Conservation (phyloP, 2,113 vertebrate species). For the Pleuronectes platessa region DNA sequence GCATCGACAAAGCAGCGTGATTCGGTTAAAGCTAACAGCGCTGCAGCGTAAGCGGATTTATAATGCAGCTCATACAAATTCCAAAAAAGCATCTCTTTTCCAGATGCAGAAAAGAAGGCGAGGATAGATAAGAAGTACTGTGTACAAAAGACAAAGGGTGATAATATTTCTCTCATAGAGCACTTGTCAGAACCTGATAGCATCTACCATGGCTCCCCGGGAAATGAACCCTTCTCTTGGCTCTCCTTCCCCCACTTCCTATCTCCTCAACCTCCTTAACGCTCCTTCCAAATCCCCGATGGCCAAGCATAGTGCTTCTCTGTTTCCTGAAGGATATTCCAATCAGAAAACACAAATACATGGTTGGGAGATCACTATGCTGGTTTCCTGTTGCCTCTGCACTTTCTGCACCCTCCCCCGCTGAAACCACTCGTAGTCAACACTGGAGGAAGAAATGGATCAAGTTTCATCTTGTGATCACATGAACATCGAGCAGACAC, state of each 20-base stretch:
- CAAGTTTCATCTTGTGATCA: conserved; percentile 26
- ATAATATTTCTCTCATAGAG: conserved; percentile 28
- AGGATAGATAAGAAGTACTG: conserved; percentile 23
- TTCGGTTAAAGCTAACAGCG: conserved; percentile 4
- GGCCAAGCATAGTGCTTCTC: conserved; percentile 53
- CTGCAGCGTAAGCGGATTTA: conserved; percentile 2
- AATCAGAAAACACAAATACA: conserved; percentile 55
- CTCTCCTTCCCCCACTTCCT: conserved; percentile 9
- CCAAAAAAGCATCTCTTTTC: neutral
- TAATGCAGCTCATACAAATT: conserved; percentile 3
- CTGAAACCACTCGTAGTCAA: neutral
- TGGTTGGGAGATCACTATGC: conserved; percentile 39
- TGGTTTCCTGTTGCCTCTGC: conserved; percentile 51
- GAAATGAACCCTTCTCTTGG: conserved; percentile 15
- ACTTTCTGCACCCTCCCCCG: conserved; percentile 21
- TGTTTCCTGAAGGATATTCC: conserved; percentile 66
- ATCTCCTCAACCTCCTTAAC: conserved; percentile 5
- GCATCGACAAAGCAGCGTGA: conserved; percentile 25
- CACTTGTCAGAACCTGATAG: conserved; percentile 38
- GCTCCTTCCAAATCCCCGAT: conserved; percentile 40
- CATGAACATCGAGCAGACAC: neutral
- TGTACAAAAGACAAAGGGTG: conserved; percentile 30
- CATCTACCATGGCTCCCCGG: conserved; percentile 1
- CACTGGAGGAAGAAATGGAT: conserved; percentile 36
- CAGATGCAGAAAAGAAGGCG: conserved; percentile 1